Conservation (phyloP, 2,797 vertebrate species). For the Pantherophis vulpinus region DNA sequence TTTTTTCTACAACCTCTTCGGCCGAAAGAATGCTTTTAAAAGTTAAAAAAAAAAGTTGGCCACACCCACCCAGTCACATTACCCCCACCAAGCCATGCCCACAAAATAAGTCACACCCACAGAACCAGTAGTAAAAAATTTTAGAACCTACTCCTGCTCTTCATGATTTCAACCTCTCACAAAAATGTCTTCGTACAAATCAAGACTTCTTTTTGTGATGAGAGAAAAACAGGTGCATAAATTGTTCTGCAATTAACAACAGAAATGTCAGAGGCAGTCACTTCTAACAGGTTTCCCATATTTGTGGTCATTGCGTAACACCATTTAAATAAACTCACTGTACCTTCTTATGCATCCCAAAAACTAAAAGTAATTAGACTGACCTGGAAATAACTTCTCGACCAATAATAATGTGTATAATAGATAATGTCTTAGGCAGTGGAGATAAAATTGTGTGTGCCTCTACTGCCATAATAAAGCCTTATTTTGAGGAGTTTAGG, state of each 20-base stretch:
- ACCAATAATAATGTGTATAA: not conserved
- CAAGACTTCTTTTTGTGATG: not conserved
- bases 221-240: not conserved
- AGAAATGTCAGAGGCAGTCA: not conserved
- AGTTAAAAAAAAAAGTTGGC: no score
- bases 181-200: not conserved
- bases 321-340: conserved; percentile 35
- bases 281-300: not conserved
- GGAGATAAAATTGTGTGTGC: conserved; percentile 15
- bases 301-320: conserved; percentile 1
- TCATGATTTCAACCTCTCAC: not conserved
- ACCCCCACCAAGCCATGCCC: no score
- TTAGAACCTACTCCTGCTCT: not conserved
- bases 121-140: no score
- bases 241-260: not conserved
- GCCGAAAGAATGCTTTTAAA: no score
- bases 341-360: conserved; percentile 22
- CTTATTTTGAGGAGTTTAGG: conserved; percentile 41
- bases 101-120: no score
- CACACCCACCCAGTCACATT: no score
- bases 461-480: conserved; percentile 30
- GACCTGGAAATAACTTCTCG: conserved; percentile 28
- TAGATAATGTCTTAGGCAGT: conserved; percentile 22
- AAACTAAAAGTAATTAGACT: conserved; percentile 2
- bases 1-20: no score